phyloP scores from a whole-genome alignment of 1,140 invertebrate genomes.

The Leptoteleia sp. region DNA sequence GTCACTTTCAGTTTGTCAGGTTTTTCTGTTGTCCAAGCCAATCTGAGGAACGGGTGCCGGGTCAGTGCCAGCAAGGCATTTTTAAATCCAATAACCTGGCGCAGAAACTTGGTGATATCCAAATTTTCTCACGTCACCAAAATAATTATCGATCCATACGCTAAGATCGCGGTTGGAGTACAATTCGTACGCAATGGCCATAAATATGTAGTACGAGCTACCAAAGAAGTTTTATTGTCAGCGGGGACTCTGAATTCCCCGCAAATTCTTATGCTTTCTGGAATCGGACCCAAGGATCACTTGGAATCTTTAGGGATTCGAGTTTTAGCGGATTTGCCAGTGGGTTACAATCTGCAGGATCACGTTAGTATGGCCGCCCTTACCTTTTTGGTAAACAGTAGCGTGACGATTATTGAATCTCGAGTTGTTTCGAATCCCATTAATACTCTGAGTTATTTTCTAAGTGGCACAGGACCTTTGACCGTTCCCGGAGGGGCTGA shows the following conservation, averaged over 20 bases:
- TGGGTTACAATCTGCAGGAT: constrained; percentile 91
- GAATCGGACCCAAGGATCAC: constrained; percentile 82
- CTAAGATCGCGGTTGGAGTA: constrained; percentile 85
- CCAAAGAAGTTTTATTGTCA: constrained; percentile 83
- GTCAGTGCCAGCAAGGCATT: constrained; percentile 88
- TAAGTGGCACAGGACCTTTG: constrained; percentile 84
- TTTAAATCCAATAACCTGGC: constrained; percentile 82
- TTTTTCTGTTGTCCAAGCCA: constrained; percentile 87
- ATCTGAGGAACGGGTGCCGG: constrained; percentile 85
- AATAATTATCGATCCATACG: constrained; percentile 84
- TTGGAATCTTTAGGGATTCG: constrained; percentile 80
- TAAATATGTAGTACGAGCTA: constrained; percentile 77
- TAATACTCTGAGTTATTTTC: constrained; percentile 83
- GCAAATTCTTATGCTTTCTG: constrained; percentile 84
- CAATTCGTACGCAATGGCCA: constrained; percentile 84
- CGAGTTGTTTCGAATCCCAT: constrained; percentile 80
- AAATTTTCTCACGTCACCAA: constrained; percentile 85
- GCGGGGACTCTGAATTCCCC: constrained; percentile 84
- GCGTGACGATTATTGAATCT: constrained; percentile 82
- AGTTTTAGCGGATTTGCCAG: constrained; percentile 85
- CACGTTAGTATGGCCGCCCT: constrained; percentile 87
- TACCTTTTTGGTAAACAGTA: constrained; percentile 85
- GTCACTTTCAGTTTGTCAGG: constrained; percentile 80
- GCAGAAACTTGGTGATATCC: constrained; percentile 87
- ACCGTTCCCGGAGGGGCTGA: constrained; percentile 88